Percentiles rank a stretch among this genome's conserved stretches.
These are phyloP conservation scores for Chelonus insularis DNA, from an alignment of 1,140 invertebrate genomes.

Conservation along the genomic window DNA sequence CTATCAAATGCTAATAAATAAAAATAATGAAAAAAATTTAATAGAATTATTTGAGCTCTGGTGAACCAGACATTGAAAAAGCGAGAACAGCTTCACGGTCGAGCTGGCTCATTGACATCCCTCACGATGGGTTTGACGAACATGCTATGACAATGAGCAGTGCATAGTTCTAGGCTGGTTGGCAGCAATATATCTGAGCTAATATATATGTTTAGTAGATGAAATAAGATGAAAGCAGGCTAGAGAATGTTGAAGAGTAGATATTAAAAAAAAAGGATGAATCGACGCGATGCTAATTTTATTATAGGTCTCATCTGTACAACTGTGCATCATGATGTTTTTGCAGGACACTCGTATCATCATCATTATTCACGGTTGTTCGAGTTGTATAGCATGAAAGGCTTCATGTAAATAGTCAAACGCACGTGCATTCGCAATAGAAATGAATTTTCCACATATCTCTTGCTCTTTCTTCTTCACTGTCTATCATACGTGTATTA, in stretches of 20 bases:
- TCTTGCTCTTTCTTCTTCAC: not conserved
- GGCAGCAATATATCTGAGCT: not conserved
- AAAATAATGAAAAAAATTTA: conserved; percentile 11
- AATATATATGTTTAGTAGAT: conserved; percentile 19
- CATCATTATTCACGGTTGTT: conserved; percentile 2
- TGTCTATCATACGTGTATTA: conserved; percentile 33
- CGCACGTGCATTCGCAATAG: conserved; percentile 6
- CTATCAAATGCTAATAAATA: not conserved
- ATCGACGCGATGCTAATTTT: conserved; percentile 52
- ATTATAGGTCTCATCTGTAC: conserved; percentile 40
- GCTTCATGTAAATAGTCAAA: conserved; percentile 12
- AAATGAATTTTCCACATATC: conserved; percentile 17
- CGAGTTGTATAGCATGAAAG: not conserved
- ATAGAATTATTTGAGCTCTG: conserved; percentile 13
- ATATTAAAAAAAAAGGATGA: conserved; percentile 38
- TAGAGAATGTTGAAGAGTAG: conserved; percentile 7
- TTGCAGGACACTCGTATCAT: conserved; percentile 8
- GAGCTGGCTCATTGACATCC: conserved; percentile 40
- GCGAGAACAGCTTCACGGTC: conserved; percentile 36
- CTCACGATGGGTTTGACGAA: not conserved
- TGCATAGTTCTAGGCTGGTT: not conserved
- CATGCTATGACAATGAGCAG: not conserved
- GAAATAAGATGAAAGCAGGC: conserved; percentile 1
- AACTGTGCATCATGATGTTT: not conserved
- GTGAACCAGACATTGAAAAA: conserved; percentile 3